phyloP scores from a whole-genome alignment of 1,140 invertebrate genomes.

The Penaeus indicus region DNA sequence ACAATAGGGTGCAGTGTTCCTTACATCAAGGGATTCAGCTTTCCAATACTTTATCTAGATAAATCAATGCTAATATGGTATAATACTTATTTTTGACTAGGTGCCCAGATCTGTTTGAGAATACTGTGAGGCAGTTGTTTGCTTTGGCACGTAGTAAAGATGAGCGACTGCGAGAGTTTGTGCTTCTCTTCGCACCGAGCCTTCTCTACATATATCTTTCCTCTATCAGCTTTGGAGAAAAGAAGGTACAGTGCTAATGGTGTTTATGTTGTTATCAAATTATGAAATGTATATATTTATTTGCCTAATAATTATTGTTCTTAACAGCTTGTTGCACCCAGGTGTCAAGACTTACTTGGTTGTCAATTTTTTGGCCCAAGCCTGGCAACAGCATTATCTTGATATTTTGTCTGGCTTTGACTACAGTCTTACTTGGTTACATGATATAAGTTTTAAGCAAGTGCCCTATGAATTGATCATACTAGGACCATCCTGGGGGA shows the following conservation, averaged over 20 bases:
- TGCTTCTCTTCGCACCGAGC: conserved; percentile 61
- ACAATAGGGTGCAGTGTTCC: background rate
- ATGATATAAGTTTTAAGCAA: too few relatives aligned
- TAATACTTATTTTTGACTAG: conserved; percentile 9
- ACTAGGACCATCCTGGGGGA: too few relatives aligned
- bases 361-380: too few relatives aligned
- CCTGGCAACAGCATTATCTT: too few relatives aligned
- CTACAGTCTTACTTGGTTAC: too few relatives aligned
- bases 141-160: conserved; percentile 59
- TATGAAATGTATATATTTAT: background rate
- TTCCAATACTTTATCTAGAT: background rate
- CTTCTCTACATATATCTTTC: conserved; percentile 65
- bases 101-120: conserved; percentile 62
- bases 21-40: background rate
- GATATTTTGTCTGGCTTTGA: too few relatives aligned
- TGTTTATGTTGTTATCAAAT: background rate
- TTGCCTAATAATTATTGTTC: too few relatives aligned
- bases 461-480: too few relatives aligned
- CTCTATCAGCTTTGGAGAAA: conserved; percentile 62
- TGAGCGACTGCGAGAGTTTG: conserved; percentile 62
- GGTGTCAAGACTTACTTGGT: too few relatives aligned
- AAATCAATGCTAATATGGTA: background rate
- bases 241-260: conserved; percentile 50
- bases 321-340: too few relatives aligned
- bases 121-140: conserved; percentile 62